Percentiles rank a stretch among this genome's conserved stretches.
Conservation (phyloP, 2,888 invertebrate species). For the Pimpla rufipes region DNA sequence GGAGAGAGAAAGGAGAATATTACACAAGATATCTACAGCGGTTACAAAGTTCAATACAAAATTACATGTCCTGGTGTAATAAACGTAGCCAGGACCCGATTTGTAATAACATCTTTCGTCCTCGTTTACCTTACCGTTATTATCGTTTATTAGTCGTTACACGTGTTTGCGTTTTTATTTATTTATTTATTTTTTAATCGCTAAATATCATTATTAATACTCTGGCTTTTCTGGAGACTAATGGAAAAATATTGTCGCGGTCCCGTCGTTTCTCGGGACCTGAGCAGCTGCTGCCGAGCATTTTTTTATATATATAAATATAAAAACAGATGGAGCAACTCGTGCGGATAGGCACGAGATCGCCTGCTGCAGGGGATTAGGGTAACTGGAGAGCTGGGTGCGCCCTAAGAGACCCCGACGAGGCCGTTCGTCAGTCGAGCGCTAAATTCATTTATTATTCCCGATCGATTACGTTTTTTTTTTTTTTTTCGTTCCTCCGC, state of each 20-base stretch:
- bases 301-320: conserved; percentile 31
- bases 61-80: conserved; percentile 80
- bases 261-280: conserved; percentile 47
- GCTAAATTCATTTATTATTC: neutral
- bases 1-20: conserved; percentile 80
- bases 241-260: conserved; percentile 82
- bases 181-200: conserved; percentile 37
- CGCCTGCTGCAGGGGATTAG: neutral
- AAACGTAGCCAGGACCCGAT: conserved; percentile 76
- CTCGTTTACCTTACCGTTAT: conserved; percentile 73
- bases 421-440: conserved; percentile 12
- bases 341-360: neutral
- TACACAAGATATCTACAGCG: conserved; percentile 83
- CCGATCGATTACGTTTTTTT: neutral
- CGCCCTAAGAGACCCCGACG: neutral
- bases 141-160: conserved; percentile 68
- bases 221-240: conserved; percentile 75
- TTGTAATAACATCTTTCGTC: conserved; percentile 77
- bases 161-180: conserved; percentile 20
- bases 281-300: conserved; percentile 69
- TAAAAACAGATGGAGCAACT: neutral
- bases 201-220: conserved; percentile 81
- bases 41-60: conserved; percentile 82
- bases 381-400: neutral
- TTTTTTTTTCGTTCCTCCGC: neutral